Conservation (phyloP, 2,888 invertebrate genomes). For the Seira sanloemensis region DNA sequence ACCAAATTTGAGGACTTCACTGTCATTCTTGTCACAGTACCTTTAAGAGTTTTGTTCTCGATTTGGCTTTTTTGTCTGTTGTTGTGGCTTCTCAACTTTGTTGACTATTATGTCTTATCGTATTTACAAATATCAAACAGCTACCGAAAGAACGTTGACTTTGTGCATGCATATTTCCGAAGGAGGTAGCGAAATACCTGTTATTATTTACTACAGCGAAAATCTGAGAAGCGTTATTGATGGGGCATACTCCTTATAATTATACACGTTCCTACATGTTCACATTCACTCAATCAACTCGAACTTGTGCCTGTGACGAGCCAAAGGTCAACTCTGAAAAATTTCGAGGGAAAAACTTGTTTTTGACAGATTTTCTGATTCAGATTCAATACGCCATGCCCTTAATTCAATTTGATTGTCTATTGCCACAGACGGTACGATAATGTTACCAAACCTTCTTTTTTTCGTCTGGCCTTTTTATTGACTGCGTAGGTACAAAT, state of each 20-base stretch:
- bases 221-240: background rate
- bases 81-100: background rate
- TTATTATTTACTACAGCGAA: background rate
- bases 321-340: slow-evolving; percentile 48
- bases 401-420: slow-evolving; percentile 48
- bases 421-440: background rate
- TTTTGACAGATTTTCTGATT: slow-evolving; percentile 57
- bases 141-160: background rate
- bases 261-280: background rate
- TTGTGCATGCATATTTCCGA: background rate
- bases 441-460: background rate
- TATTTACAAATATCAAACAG: background rate
- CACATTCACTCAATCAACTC: background rate
- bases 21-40: background rate
- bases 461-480: background rate
- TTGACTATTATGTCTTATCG: background rate
- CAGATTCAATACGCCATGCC: slow-evolving; percentile 49
- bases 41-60: background rate
- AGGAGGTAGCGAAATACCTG: background rate
- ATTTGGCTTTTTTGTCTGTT: background rate
- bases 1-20: background rate
- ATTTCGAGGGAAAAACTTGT: slow-evolving; percentile 34
- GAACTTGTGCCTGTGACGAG: slow-evolving; percentile 10
- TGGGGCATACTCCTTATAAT: background rate
- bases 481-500: background rate